Evolutionary conservation across 2,888 invertebrate genomes (phyloP).

Genomic region (Mantis religiosa): DNA sequence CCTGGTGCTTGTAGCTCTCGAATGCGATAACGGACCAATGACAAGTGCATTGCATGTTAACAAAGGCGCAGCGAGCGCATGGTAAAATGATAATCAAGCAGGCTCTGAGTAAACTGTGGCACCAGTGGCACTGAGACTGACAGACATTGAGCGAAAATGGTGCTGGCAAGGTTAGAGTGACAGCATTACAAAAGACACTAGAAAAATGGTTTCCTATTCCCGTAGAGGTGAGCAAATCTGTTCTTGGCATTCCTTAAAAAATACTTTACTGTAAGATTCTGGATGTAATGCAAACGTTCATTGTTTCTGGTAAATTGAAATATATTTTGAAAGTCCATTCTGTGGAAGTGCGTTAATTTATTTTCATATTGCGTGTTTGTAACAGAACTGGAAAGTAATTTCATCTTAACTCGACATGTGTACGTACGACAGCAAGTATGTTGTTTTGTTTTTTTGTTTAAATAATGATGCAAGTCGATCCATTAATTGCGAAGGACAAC

Average conservation of each 20-base stretch:
- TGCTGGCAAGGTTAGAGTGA: background rate
- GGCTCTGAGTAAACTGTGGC: too few relatives aligned
- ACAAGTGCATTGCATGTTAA: background rate
- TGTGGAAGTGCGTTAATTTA: background rate
- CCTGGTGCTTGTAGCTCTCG: too few relatives aligned
- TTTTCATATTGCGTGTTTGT: background rate
- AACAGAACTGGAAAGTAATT: background rate
- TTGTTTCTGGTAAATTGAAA: background rate
- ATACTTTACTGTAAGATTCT: conserved; percentile 26
- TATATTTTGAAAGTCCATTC: background rate
- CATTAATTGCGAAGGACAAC: background rate
- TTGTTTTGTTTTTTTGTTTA: background rate
- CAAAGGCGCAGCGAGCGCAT: background rate
- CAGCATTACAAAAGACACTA: background rate
- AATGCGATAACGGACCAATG: background rate
- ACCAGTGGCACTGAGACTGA: background rate
- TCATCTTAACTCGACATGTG: background rate
- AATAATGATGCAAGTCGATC: background rate
- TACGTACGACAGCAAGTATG: background rate
- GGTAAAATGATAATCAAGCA: background rate
- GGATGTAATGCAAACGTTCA: too few relatives aligned
- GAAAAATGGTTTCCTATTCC: background rate
- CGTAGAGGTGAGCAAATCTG: background rate
- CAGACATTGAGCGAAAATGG: background rate
- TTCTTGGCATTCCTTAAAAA: background rate